Evolutionary conservation across 2,888 invertebrate genomes (phyloP).

Genomic region (Microplitis deprimator): DNA sequence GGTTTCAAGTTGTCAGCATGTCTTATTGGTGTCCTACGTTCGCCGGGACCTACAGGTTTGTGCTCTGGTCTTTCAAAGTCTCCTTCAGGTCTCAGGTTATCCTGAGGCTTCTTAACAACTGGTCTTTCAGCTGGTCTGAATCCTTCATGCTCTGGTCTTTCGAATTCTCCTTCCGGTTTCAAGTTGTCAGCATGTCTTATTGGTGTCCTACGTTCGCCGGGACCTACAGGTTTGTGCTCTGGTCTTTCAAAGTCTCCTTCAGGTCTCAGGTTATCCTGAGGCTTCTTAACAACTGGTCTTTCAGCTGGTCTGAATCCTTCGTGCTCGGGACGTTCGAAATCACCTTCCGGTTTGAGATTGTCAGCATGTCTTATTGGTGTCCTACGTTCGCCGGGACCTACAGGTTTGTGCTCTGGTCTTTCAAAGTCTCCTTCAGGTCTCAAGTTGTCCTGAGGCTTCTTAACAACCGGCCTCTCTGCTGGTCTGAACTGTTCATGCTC

Average conservation of each 20-base stretch:
- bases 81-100: slow-evolving; percentile 75
- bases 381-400: slow-evolving; percentile 54
- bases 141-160: slow-evolving; percentile 61
- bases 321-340: slow-evolving; percentile 66
- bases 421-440: slow-evolving; percentile 52
- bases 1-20: slow-evolving; percentile 73
- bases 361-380: slow-evolving; percentile 63
- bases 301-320: slow-evolving; percentile 65
- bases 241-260: too few relatives aligned
- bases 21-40: slow-evolving; percentile 61
- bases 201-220: too few relatives aligned
- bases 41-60: slow-evolving; percentile 72
- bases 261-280: too few relatives aligned
- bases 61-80: slow-evolving; percentile 60
- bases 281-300: too few relatives aligned
- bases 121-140: too few relatives aligned
- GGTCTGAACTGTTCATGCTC: slow-evolving; percentile 68
- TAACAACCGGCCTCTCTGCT: slow-evolving; percentile 59
- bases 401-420: slow-evolving; percentile 53
- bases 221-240: slow-evolving; percentile 65
- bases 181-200: slow-evolving; percentile 45
- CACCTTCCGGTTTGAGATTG: slow-evolving; percentile 70
- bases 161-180: slow-evolving; percentile 21
- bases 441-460: slow-evolving; percentile 53
- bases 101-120: slow-evolving; percentile 56